Base-by-base conservation (phyloP, 2,888 invertebrate species). In the Automeris io region DNA sequence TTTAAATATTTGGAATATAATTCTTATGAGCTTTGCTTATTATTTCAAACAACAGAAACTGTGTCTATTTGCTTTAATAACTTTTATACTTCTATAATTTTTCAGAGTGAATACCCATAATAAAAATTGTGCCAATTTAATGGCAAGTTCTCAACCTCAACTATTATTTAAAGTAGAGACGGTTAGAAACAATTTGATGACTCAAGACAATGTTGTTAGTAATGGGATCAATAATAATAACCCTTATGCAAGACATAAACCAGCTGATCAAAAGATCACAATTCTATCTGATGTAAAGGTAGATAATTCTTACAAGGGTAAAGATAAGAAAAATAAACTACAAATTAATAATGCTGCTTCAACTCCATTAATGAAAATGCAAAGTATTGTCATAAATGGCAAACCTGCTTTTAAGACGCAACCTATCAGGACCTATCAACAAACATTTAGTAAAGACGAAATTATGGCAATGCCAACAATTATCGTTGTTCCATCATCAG, bases 381-480 rank as follows among this genome's bases (percentile, higher is more conserved):
- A 76, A 53, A 74, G 74, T 16, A 70, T 86, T 39, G 48, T 70
- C 31, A 78, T 83, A 37, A 83, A 85, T 53, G 83, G 82, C 5
- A 77, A 70, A n/a, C 71, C 72, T 11, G 80, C 74, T 5, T 83
- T 73, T 40, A 73, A 60, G 35, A 61, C 67, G 16, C 60, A 58
- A 23, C 42, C 53, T 7, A 44, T 54, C n/a, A 29, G 50, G 11
- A 42, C 42, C 13, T 47, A 44, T 33, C 57, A 37, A 18, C 52
- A 54, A 43, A 68, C 50, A 32, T 78, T 55, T 43, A 79, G 83
- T 9, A 70, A 74, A 53, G 83, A 81, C 55, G 82, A 87, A 63
- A 87, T 87, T 45, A 83, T 87, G 85, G 79, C 86, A n/a, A 87
- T 87, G 87, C 87, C 86, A 4, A 87, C 85, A n/a, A 68, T 86